Evolutionary conservation across 64 coral and sea anemone species (phyloP), one percentile per base, ranked within the genome.

Genomic region (Catalaphyllia jardinei): DNA sequence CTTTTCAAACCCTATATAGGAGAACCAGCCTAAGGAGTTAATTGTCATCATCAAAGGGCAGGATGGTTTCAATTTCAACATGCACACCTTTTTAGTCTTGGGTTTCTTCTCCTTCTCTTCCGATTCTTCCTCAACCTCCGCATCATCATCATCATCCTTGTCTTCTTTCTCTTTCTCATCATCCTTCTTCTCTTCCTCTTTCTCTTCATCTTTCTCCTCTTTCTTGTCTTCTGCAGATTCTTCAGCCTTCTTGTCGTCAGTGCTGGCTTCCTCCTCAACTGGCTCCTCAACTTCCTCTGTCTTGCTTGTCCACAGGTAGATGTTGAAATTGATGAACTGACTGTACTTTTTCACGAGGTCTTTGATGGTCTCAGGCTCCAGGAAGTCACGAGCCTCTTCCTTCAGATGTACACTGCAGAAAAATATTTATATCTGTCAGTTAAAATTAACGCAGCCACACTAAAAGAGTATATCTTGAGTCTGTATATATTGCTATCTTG

Each of bases 291-390:
- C 97, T 71, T 88, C 88, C 87, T 95, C 94, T 2, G 90, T 92
- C 77, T 99, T 99, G 88, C 97, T 99, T 19, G 93, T 93, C 97
- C 97, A 99, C 78, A 99, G 88, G 72, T 91, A 99, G 79, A 99
- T 99, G 76, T 94, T 94, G 88, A 99, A 99, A 88, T 99, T 99
- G 84, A 99, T 99, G 86, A 99, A 99, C 91, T 99, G 97, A 90
- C 97, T 99, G 91, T 99, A 99, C 73, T 99, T 99, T 78, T 95
- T 99, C 2, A 99, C 94, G 22, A 99, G 74, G 19, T 88, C 73
- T 60, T 94, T 92, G 91, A 99, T 99, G 31, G 97, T 99, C 0
- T 93, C 88, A 50, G 97, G 97, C 61, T 99, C 97, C 15, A 99
- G 84, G 62, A 93, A 99, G 80, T 99, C 97, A 30, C 93, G 87